Conservation (phyloP, 2,888 invertebrate species). For the Mylabris sibirica region DNA sequence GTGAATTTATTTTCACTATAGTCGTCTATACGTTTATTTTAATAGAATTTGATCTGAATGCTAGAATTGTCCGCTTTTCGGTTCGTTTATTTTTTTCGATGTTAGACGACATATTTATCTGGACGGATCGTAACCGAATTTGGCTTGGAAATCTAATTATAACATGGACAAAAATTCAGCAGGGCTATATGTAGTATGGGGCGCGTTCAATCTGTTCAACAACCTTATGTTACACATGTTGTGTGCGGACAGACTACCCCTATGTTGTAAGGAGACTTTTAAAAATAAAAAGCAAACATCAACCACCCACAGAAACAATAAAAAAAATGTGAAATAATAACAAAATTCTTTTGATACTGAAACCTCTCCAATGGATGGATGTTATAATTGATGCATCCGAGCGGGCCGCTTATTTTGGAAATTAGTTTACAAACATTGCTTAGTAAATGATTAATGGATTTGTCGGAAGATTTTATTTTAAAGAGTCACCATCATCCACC, state of each 20-base stretch:
- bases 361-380: conserved; percentile 8
- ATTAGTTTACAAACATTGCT: conserved; percentile 33
- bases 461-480: conserved; percentile 49
- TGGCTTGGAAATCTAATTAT: conserved; percentile 44
- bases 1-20: neutral
- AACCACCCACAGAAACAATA: conserved; percentile 13
- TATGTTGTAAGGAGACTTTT: conserved; percentile 16
- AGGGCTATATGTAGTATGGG: conserved; percentile 38
- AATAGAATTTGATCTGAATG: neutral
- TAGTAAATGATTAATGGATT: conserved; percentile 47
- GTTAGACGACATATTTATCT: conserved; percentile 1
- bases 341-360: conserved; percentile 24
- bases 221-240: conserved; percentile 40
- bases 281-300: conserved; percentile 11
- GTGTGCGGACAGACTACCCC: conserved; percentile 27
- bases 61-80: neutral
- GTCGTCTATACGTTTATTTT: neutral
- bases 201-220: conserved; percentile 45
- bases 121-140: conserved; percentile 13
- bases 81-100: conserved; percentile 1
- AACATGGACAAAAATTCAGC: conserved; percentile 45
- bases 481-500: conserved; percentile 46
- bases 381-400: conserved; percentile 31
- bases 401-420: conserved; percentile 28
- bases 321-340: conserved; percentile 24